These are phyloP conservation scores for Theropithecus gelada DNA, from an alignment of 2,113 vertebrate species.

Conservation along the genomic window DNA sequence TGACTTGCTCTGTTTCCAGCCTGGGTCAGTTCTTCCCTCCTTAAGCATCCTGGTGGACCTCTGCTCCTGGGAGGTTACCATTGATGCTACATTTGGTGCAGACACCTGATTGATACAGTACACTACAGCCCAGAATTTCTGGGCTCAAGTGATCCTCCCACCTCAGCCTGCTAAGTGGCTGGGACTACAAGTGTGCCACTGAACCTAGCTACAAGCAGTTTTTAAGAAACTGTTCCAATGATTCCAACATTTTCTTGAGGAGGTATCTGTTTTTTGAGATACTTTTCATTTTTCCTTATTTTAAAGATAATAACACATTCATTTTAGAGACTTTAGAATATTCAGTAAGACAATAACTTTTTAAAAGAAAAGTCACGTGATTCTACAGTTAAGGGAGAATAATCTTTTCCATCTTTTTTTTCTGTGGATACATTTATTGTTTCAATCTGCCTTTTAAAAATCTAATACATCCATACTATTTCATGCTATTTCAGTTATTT, in stretches of 20 bases:
- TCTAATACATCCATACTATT: neutral
- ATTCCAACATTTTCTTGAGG: neutral
- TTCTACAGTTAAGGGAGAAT: neutral
- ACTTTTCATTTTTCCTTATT: neutral
- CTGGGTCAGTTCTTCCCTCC: too few species aligned
- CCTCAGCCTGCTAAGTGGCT: too few species aligned
- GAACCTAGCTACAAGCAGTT: neutral
- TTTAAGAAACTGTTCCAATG: neutral
- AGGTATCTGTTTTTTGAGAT: neutral
- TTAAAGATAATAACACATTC: neutral
- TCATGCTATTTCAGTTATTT: neutral
- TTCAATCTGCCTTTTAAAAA: slow-evolving; percentile 13
- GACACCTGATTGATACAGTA: too few species aligned
- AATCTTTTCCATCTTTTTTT: slow-evolving; percentile 30
- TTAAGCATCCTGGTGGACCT: too few species aligned
- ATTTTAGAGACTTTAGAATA: neutral
- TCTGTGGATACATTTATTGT: neutral
- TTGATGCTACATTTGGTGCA: too few species aligned
- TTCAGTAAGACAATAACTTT: neutral
- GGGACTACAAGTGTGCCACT: too few species aligned
- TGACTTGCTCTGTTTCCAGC: too few species aligned
- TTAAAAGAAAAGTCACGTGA: neutral
- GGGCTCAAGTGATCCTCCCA: too few species aligned
- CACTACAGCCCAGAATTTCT: too few species aligned
- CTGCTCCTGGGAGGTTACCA: too few species aligned